Conservation (phyloP, 2,113 vertebrate species). For the Colaptes auratus region DNA sequence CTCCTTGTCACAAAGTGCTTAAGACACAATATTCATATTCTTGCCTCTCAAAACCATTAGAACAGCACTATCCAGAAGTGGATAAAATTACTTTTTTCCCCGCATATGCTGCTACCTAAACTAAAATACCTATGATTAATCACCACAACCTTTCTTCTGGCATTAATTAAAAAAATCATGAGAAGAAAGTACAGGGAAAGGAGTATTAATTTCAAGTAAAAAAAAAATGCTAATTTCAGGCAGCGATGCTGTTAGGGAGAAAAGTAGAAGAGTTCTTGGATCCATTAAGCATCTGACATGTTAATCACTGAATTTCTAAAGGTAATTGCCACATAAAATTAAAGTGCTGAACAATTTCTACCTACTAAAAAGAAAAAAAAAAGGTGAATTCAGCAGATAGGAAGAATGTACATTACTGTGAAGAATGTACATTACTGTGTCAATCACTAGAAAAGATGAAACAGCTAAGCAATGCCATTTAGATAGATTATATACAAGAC, state of each 20-base stretch:
- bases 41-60: neutral
- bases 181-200: neutral
- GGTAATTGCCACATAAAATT: conserved; percentile 1
- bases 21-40: neutral
- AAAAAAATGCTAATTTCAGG: neutral
- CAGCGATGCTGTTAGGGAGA: neutral
- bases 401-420: neutral
- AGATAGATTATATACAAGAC: neutral
- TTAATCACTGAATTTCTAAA: conserved; percentile 15
- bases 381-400: neutral
- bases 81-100: neutral
- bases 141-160: neutral
- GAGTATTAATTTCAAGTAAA: conserved; percentile 1
- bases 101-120: neutral
- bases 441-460: neutral
- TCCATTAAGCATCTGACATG: neutral
- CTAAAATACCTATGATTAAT: neutral
- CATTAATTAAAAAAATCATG: neutral
- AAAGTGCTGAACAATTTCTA: neutral
- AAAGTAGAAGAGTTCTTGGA: neutral
- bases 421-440: neutral
- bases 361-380: neutral
- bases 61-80: neutral
- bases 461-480: neutral
- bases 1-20: neutral